These are phyloP conservation scores for Sciurus vulgaris DNA, from an alignment of 2,797 vertebrate genomes.

Conservation along the genomic window DNA sequence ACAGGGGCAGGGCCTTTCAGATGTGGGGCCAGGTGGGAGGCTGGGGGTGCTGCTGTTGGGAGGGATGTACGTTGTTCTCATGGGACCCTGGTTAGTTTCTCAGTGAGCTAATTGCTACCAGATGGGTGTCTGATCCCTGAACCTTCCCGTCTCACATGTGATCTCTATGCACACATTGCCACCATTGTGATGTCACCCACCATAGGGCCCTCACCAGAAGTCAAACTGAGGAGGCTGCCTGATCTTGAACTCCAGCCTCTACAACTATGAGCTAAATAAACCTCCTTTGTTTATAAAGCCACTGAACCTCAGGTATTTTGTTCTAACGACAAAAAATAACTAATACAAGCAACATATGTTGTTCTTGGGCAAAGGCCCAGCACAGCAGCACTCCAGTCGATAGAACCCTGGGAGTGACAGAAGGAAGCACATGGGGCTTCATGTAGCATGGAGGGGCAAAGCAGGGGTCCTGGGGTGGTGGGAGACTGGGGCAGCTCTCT, in stretches of 20 bases:
- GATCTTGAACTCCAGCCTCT: background rate
- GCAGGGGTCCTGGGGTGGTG: background rate
- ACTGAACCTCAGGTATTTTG: background rate
- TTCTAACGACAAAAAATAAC: background rate
- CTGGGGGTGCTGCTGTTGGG: no score
- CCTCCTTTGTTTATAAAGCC: background rate
- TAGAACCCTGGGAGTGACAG: background rate
- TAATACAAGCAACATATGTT: background rate
- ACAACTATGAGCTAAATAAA: background rate
- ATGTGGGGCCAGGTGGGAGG: no score
- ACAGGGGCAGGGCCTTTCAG: background rate
- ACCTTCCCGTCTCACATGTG: background rate
- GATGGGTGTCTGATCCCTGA: no score
- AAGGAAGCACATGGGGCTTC: background rate
- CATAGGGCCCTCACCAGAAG: background rate
- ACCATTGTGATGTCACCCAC: no score
- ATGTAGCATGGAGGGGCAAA: accelerated
- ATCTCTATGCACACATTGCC: background rate
- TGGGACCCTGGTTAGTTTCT: background rate
- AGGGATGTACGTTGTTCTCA: no score
- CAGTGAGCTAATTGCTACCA: background rate
- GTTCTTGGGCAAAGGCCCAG: background rate
- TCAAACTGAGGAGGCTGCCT: background rate
- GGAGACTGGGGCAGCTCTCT: no score
- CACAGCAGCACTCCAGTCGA: background rate